Conservation (phyloP, 2,113 vertebrate genomes). For the Sterrhoptilus dennistouni region DNA sequence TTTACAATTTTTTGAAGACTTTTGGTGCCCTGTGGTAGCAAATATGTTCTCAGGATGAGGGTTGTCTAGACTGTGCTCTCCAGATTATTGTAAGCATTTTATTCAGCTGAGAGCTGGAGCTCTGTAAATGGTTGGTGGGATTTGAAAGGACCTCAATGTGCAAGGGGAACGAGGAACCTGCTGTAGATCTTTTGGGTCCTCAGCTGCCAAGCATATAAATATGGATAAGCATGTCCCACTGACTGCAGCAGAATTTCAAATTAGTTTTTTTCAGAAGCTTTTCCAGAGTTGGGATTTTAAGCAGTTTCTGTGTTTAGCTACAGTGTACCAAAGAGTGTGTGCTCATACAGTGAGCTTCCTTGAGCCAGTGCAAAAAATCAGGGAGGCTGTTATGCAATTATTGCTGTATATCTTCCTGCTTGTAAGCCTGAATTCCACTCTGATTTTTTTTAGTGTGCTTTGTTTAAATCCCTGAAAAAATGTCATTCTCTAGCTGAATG, state of each 20-base stretch:
- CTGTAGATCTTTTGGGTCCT: neutral
- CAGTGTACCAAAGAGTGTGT: neutral
- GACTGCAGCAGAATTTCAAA: neutral
- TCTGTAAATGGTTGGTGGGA: neutral
- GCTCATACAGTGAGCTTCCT: neutral
- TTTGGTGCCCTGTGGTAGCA: neutral
- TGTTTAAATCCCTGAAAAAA: constrained; percentile 9
- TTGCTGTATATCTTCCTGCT: neutral
- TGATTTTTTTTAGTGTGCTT: neutral
- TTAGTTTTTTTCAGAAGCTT: neutral
- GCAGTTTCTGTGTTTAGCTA: neutral
- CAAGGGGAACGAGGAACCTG: neutral
- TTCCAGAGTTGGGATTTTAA: neutral
- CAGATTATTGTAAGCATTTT: neutral
- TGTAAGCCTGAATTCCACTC: neutral
- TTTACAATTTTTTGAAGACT: neutral
- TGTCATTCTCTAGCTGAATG: neutral
- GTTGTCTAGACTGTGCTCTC: neutral
- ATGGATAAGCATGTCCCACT: neutral
- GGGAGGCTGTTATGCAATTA: constrained; percentile 28
- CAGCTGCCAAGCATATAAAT: neutral
- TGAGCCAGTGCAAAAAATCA: neutral
- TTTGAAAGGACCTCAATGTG: neutral
- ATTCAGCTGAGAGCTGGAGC: neutral
- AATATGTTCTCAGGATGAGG: neutral